Evolutionary conservation across 1,140 invertebrate genomes (phyloP), one percentile per base, ranked within the genome.

Genomic region (Macrocentrus cingulum): DNA sequence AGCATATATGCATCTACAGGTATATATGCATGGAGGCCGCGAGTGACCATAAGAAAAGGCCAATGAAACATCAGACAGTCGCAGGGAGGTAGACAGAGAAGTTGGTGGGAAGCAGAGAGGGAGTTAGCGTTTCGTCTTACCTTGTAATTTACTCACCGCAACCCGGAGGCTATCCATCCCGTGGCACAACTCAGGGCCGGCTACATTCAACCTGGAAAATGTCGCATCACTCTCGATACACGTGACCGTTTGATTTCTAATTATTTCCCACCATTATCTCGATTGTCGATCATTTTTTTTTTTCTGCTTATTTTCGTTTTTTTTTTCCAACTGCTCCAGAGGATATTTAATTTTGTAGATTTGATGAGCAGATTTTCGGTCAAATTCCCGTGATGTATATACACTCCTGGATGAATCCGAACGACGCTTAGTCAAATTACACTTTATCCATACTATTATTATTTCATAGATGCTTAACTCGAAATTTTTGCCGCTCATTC

Each of bases 101-200:
- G 48, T 15, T 39, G 37, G 39, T 58, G 56, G 46, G 61, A 58
- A 61, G n/a, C n/a, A n/a, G n/a, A n/a, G 67, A 65, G 69, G 62
- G 66, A 69, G 66, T 66, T 68, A 66, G 69, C 66, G 67, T 72
- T 73, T 68, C 67, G 67, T 68, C 67, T 73, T 76, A 70, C 74
- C 75, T 76, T 77, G 73, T 77, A 77, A 77, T 77, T 77, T 77
- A 77, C 75, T 75, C 74, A 77, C 75, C 75, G 75, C 75, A 60
- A 64, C 70, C 74, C 72, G 67, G 64, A 59, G 71, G 69, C 74
- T 70, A 76, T 76, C 65, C 66, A 71, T 73, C 68, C 73, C 67
- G 64, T 75, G 68, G 71, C 66, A 72, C 70, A 77, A 77, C 65
- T 69, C 71, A 75, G 71, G 66, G 66, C 71, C 69, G 66, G 36